Evolutionary conservation across 2,113 vertebrate genomes (phyloP).

Genomic region (human): GRCh38 chr14:56961001-56961500

Average conservation of each 20-base stretch:
- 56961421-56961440: neutral
- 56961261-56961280: slow-evolving; percentile 75
- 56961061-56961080: neutral
- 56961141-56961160: slow-evolving; percentile 39
- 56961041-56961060: slow-evolving; percentile 35
- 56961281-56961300: slow-evolving; percentile 64
- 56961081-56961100: slow-evolving; percentile 5
- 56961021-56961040: neutral
- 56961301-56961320: slow-evolving; percentile 63
- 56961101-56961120: slow-evolving; percentile 29
- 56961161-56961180: slow-evolving; percentile 42
- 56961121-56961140: neutral
- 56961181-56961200: neutral
- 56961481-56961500: slow-evolving; percentile 58
- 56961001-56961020: neutral
- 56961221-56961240: slow-evolving; percentile 62
- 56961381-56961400: slow-evolving; percentile 4
- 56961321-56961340: slow-evolving; percentile 36
- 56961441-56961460: slow-evolving; percentile 38
- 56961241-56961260: slow-evolving; percentile 64
- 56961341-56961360: slow-evolving; percentile 62
- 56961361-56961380: neutral
- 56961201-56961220: slow-evolving; percentile 34
- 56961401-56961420: neutral
- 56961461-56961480: slow-evolving; percentile 44